phyloP scores from a whole-genome alignment of 2,888 invertebrate genomes.

The Pollenia amentaria region DNA sequence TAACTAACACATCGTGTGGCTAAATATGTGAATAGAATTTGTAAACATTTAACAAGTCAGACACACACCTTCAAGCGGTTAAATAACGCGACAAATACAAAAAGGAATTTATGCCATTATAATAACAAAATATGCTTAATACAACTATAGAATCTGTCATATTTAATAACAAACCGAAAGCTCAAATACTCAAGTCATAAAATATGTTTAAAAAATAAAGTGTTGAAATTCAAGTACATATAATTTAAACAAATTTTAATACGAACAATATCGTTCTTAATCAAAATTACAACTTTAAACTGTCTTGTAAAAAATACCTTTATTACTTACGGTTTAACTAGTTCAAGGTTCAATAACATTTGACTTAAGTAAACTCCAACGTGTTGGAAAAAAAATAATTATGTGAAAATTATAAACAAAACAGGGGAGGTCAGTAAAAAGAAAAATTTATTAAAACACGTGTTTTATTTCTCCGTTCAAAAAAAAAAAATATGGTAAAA shows the following conservation, averaged over 20 bases:
- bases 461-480: neutral
- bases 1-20: conserved; percentile 17
- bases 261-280: too few relatives aligned
- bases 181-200: neutral
- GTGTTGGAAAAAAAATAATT: neutral
- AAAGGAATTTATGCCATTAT: conserved; percentile 25
- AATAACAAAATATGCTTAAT: neutral
- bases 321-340: neutral
- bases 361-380: conserved; percentile 4
- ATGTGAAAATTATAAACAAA: neutral
- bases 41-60: conserved; percentile 5
- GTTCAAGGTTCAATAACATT: conserved; percentile 50
- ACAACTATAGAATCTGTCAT: neutral
- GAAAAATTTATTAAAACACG: conserved; percentile 5
- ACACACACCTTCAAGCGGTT: conserved; percentile 36
- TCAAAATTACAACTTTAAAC: neutral
- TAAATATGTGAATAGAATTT: conserved; percentile 43
- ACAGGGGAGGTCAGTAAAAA: conserved; percentile 24
- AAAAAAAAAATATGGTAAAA: neutral
- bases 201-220: neutral
- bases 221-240: neutral
- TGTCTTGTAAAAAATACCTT: neutral
- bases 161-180: neutral
- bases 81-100: conserved; percentile 22
- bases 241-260: too few relatives aligned